Evolutionary conservation across 64 coral and sea anemone genomes (phyloP).

Genomic region (Porites lutea): DNA sequence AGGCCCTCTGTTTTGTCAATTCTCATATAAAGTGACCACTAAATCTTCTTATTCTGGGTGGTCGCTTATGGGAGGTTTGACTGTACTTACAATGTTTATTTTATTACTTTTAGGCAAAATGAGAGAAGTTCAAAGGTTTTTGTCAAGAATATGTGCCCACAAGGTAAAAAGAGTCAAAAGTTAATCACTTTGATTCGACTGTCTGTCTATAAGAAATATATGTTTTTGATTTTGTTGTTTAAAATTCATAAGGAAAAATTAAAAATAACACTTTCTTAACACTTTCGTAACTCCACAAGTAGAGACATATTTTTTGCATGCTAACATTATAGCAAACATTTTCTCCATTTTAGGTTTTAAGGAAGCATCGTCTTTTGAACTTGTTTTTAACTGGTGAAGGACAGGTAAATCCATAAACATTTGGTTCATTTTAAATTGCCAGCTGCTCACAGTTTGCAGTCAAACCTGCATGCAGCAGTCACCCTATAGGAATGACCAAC

Average conservation of each 20-base stretch:
- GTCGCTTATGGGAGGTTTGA: too few relatives aligned
- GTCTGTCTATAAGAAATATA: too few relatives aligned
- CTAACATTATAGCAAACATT: neutral
- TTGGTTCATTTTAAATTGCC: too few relatives aligned
- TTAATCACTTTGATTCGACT: too few relatives aligned
- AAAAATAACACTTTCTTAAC: neutral
- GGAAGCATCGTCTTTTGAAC: conserved; percentile 76
- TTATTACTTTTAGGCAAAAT: conserved; percentile 77
- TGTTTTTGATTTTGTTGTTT: too few relatives aligned
- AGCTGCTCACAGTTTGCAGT: too few relatives aligned
- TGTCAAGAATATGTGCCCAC: conserved; percentile 87
- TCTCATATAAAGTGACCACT: neutral
- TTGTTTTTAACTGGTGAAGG: conserved; percentile 91
- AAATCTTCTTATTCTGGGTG: too few relatives aligned
- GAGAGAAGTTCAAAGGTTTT: conserved; percentile 95
- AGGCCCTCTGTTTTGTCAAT: neutral
- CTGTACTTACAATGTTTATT: neutral
- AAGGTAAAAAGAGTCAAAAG: conserved; percentile 71
- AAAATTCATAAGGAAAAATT: neutral
- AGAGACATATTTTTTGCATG: too few relatives aligned
- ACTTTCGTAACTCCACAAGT: too few relatives aligned
- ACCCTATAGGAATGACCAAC: too few relatives aligned
- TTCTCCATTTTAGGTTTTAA: conserved; percentile 66
- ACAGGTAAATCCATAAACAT: conserved; percentile 40
- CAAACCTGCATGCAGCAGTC: too few relatives aligned